Evolutionary conservation across 2,888 invertebrate genomes (phyloP), one percentile per base, ranked within the genome.

Genomic region (Limnephilus auricula): DNA sequence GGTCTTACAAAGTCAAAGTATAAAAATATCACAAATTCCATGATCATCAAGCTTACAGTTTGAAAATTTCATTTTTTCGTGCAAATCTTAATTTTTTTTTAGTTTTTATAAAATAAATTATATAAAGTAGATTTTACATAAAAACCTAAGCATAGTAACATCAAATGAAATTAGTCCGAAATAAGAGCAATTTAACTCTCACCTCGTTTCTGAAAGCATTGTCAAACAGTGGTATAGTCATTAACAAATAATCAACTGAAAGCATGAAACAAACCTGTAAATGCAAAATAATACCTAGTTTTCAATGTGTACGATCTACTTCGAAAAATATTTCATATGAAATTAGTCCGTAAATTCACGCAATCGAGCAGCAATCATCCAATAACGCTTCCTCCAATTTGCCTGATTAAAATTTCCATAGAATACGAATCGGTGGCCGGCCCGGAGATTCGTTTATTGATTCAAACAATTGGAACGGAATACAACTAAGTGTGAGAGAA

Each of bases 391-490:
- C 25, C 25, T n/a, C 65, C 25, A 65, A 65, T 65, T 25, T 6
- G 31, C 18, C 80, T 32, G 80, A 25, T 15, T 25, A 37, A 25
- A 18, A 34, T 82, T 82, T 82, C 82, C 82, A 31, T 37, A 18
- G 34, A 32, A 82, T 65, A 37, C 13, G 13, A 32, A 25, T 10
- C 34, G 32, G 18, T 34, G 82, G 34, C 34, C 10, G 34, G 82
- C 18, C 32, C 34, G 82, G 34, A 82, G 34, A 82, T 82, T 82
- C 25, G 82, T 82, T 34, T 82, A 82, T 82, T 18, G 82, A 82
- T 34, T 82, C 34, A 34, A 37, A 82, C 82, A 82, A 82, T 82
- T 82, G 82, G 34, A 82, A 34, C 82, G 82, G 34, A 82, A 82
- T 65, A 65, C 65, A 65, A 65, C 18, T 82, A 82, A 82, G 82